Percentiles rank a stretch among this genome's conserved stretches.
Evolutionary conservation across 2,888 invertebrate species (phyloP).

Genomic region (Timema podura): DNA sequence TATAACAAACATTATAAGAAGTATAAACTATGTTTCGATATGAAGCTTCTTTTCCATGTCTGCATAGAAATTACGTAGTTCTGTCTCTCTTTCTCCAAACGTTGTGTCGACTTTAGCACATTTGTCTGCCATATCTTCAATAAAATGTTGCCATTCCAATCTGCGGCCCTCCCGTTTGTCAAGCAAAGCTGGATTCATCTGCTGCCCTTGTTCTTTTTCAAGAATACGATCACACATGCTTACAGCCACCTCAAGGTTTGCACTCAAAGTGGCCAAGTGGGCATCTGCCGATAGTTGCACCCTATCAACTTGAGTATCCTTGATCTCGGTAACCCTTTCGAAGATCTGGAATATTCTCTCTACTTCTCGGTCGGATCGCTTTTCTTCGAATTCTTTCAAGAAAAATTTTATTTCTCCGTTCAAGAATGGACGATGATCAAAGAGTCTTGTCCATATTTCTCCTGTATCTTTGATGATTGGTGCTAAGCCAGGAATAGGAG

Average conservation of each 20-base stretch:
- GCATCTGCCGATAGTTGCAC: slow-evolving; percentile 59
- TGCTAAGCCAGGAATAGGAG: too few relatives aligned
- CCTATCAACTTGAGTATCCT: slow-evolving; percentile 66
- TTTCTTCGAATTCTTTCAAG: slow-evolving; percentile 81
- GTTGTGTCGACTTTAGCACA: slow-evolving; percentile 71
- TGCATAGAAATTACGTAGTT: slow-evolving; percentile 67
- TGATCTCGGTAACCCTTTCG: slow-evolving; percentile 72
- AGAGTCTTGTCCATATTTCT: slow-evolving; percentile 78
- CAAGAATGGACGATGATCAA: slow-evolving; percentile 82
- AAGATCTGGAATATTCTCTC: slow-evolving; percentile 71
- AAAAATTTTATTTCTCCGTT: slow-evolving; percentile 82
- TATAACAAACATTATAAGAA: too few relatives aligned
- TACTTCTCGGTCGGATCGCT: slow-evolving; percentile 71
- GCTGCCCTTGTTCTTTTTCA: slow-evolving; percentile 54
- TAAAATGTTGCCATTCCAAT: slow-evolving; percentile 67
- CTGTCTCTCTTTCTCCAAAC: slow-evolving; percentile 74
- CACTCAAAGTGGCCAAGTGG: slow-evolving; percentile 58
- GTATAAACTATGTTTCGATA: too few relatives aligned
- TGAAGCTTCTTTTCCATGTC: slow-evolving; percentile 70
- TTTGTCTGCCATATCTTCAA: slow-evolving; percentile 72
- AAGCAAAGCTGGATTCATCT: slow-evolving; percentile 47
- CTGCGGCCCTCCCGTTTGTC: slow-evolving; percentile 51
- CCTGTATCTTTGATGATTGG: too few relatives aligned
- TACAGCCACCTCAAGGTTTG: slow-evolving; percentile 62
- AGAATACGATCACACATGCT: slow-evolving; percentile 59